Evolutionary conservation across 2,113 vertebrate genomes (phyloP).

Genomic region (Chelonoidis abingdonii): DNA sequence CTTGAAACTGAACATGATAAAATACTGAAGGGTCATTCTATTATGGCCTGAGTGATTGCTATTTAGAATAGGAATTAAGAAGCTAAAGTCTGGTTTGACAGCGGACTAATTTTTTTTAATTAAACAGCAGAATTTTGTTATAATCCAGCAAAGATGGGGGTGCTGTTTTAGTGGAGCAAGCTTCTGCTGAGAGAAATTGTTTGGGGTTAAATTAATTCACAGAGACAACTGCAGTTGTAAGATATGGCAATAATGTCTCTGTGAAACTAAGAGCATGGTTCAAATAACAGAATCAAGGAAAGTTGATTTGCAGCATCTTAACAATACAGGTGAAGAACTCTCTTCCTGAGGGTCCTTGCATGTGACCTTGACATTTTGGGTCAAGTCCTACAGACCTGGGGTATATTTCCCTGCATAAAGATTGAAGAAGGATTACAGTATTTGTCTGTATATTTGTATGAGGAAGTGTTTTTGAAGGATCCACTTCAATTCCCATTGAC

Average conservation of each 20-base stretch:
- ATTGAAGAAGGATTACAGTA: neutral
- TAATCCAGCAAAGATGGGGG: neutral
- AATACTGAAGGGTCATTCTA: neutral
- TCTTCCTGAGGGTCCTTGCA: neutral
- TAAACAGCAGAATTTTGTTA: neutral
- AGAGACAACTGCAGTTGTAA: no score
- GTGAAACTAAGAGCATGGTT: neutral
- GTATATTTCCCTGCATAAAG: neutral
- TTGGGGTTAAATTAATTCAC: neutral
- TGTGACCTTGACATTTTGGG: neutral
- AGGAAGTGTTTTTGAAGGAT: neutral
- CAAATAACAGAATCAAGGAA: conserved; percentile 6
- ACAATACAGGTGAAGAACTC: no score
- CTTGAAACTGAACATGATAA: neutral
- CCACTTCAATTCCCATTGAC: neutral
- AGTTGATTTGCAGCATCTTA: neutral
- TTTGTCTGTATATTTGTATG: neutral
- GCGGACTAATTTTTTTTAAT: neutral
- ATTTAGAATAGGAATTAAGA: neutral
- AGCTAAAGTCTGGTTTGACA: neutral
- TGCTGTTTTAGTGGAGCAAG: neutral
- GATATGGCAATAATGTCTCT: neutral
- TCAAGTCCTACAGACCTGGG: neutral
- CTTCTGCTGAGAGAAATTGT: neutral
- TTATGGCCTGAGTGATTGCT: neutral